Evolutionary conservation across 2,797 vertebrate genomes (phyloP), one percentile per base, ranked within the genome.

Genomic region (Borostomias antarcticus): DNA sequence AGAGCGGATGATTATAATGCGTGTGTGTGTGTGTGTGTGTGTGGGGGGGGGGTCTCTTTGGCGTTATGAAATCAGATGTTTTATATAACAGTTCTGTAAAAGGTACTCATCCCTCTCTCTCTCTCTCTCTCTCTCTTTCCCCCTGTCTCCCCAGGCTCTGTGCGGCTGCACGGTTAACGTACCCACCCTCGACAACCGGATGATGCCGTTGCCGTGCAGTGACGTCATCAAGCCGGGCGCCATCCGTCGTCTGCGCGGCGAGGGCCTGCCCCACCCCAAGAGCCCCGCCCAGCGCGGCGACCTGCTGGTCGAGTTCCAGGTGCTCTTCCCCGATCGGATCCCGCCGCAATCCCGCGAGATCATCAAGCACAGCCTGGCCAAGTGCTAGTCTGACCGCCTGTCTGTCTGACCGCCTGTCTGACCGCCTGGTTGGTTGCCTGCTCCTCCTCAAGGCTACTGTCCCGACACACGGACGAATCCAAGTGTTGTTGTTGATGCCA

Each of bases 281-380:
- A 95, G 93, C 78, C 95, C 96, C 21, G 92, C 89, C 60, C 94
- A 98, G 82, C 90, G 95, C 0, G 98, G 97, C 60, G 97, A 99
- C 90, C 85, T 98, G 82, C 93, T 99, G 66, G 96, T 98, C 19
- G 96, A 99, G 87, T 99, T 98, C 89, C 95, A 98, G 91, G 95
- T 99, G 87, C 90, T 92, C 70, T 98, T 98, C 86, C 97, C 96
- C 0, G 96, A 99, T 91, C 93, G 96, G 89, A 96, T 98, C 91
- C 94, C 96, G 13, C 97, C 96, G 1, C 96, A 96, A 85, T 98
- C 95, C 4, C 92, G 96, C 61, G 97, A 97, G 84, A 98, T 98
- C 89, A 96, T 99, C 86, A 98, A 97, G 90, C 97, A 99, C 83
- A 96, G 98, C 90, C 92, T 99, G 62, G 92, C 77, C 66, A 89